Conservation (phyloP, 2,797 vertebrate species). For the Phrynocephalus forsythii region DNA sequence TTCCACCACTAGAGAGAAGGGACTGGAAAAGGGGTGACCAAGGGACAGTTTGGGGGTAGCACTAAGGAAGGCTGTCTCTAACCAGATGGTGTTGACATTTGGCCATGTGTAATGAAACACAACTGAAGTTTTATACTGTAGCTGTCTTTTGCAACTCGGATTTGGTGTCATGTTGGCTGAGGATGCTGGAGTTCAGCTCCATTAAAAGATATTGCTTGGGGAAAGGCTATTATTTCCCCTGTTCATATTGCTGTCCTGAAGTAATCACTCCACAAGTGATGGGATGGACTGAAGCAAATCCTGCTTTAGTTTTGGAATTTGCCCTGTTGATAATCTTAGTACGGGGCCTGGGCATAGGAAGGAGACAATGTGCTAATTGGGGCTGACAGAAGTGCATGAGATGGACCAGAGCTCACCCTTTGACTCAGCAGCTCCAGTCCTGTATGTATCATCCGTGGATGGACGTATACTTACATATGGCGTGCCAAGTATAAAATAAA, state of each 20-base stretch:
- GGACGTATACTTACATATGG: neutral
- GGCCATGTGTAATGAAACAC: too few species aligned
- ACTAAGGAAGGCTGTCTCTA: too few species aligned
- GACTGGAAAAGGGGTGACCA: neutral
- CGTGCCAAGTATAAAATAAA: neutral
- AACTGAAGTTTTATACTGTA: neutral
- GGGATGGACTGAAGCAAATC: neutral
- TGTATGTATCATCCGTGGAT: neutral
- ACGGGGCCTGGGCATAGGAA: too few species aligned
- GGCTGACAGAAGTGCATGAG: conserved; percentile 2
- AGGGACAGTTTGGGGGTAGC: neutral
- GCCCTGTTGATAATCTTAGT: neutral
- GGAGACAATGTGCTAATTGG: conserved; percentile 8
- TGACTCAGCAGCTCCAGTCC: conserved; percentile 19
- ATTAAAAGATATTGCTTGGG: neutral
- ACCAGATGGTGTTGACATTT: too few species aligned
- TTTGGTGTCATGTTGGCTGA: neutral
- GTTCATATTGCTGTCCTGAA: too few species aligned
- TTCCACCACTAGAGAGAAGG: too few species aligned
- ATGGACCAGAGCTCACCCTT: neutral
- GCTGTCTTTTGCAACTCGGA: neutral
- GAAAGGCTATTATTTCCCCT: neutral
- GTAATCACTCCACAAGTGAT: too few species aligned
- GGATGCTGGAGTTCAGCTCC: neutral
- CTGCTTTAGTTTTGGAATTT: neutral